These are phyloP conservation scores for Himalopsyche anomala DNA, from an alignment of 2,888 invertebrate genomes.

Conservation along the genomic window DNA sequence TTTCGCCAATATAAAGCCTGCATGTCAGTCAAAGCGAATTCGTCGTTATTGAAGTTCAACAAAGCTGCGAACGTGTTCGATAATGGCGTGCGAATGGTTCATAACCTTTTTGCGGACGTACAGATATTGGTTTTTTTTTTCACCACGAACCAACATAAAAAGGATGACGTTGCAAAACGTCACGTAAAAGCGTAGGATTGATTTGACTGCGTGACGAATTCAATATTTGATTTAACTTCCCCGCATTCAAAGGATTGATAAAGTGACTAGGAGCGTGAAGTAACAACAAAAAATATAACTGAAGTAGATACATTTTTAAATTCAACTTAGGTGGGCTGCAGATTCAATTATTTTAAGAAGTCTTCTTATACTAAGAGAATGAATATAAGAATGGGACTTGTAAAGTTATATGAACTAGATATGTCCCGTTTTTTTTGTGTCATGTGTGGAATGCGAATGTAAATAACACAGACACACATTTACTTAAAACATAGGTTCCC, in stretches of 20 bases:
- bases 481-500: no score
- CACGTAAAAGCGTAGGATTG: background rate
- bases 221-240: slow-evolving; percentile 25
- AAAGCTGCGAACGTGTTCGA: background rate
- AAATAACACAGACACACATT: no score
- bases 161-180: background rate
- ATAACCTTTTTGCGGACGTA: background rate
- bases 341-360: background rate
- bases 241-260: background rate
- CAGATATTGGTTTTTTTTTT: background rate
- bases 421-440: no score
- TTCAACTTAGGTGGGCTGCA: background rate
- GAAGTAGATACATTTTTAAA: background rate
- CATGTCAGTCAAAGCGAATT: background rate
- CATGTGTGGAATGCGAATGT: no score
- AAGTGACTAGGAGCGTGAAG: background rate
- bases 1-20: background rate
- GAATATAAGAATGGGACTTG: no score
- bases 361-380: no score
- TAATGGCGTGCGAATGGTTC: background rate
- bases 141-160: background rate
- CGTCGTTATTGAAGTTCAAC: background rate
- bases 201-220: slow-evolving; percentile 8
- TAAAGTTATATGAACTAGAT: no score
- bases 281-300: background rate